Evolutionary conservation across 2,797 vertebrate species (phyloP).

Genomic region (Cyclopterus lumpus): DNA sequence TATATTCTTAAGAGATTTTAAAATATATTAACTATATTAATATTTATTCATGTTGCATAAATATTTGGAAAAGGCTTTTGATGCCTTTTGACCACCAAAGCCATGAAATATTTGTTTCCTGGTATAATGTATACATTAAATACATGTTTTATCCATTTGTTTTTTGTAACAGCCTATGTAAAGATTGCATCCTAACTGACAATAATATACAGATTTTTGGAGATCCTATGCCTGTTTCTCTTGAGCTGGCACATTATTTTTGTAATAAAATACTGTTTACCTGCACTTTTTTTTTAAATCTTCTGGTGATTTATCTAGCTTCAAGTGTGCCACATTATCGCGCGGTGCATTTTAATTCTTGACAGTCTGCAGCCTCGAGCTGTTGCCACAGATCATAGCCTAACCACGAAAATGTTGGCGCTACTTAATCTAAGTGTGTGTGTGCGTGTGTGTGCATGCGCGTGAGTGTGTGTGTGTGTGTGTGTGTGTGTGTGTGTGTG

Average conservation of each 20-base stretch:
- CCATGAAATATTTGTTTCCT: constrained; percentile 45
- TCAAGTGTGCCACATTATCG: constrained; percentile 30
- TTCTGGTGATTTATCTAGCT: constrained; percentile 41
- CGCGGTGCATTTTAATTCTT: constrained; percentile 30
- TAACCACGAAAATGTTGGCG: constrained; percentile 63
- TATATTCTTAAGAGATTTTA: constrained; percentile 69
- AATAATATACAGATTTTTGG: constrained; percentile 21
- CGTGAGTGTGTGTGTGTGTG: constrained; percentile 43
- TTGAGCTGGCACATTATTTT: constrained; percentile 75
- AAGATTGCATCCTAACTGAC: constrained; percentile 55
- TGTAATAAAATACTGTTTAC: constrained; percentile 78
- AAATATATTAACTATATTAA: constrained; percentile 61
- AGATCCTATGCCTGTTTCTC: constrained; percentile 36
- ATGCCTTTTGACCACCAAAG: constrained; percentile 39
- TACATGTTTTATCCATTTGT: constrained; percentile 25
- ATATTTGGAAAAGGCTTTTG: constrained; percentile 30
- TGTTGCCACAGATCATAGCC: constrained; percentile 50
- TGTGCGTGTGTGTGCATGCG: constrained; percentile 34
- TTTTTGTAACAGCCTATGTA: constrained; percentile 25
- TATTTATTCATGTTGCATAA: constrained; percentile 74
- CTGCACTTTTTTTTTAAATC: constrained; percentile 3
- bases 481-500: constrained; percentile 47
- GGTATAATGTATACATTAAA: constrained; percentile 1
- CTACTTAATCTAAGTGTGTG: constrained; percentile 54
- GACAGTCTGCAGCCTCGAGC: constrained; percentile 48